A percentile compares a stretch with the other conserved stretches of the same genome.
phyloP scores from a whole-genome alignment of 2,113 vertebrate genomes.

The Sinosuthora webbiana region DNA sequence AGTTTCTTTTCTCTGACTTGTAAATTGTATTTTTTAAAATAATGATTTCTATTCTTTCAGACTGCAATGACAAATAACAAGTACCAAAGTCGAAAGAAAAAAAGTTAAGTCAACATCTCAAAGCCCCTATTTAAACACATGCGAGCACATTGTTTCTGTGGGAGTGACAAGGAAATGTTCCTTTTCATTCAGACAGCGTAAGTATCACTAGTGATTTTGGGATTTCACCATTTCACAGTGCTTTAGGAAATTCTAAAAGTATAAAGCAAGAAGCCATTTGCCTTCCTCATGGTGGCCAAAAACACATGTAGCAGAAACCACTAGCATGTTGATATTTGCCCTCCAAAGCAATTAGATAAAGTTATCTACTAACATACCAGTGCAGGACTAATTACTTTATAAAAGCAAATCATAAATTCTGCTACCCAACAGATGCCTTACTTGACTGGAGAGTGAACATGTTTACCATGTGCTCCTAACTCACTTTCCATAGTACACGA shows the following conservation, averaged over 20 bases:
- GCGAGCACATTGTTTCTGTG: background rate
- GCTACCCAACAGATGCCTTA: background rate
- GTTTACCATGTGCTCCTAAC: background rate
- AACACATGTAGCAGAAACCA: background rate
- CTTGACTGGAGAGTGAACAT: background rate
- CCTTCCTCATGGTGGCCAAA: background rate
- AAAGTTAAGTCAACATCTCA: background rate
- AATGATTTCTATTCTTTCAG: background rate
- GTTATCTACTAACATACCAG: background rate
- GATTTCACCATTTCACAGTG: background rate
- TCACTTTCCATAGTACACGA: fast-evolving
- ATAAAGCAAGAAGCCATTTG: background rate
- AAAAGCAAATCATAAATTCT: background rate
- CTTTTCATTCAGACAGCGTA: background rate
- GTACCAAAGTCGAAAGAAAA: background rate
- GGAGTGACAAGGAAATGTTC: background rate
- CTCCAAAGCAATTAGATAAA: background rate
- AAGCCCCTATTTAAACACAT: background rate
- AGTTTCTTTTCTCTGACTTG: background rate
- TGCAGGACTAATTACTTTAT: background rate
- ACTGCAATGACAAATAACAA: background rate
- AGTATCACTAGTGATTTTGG: background rate
- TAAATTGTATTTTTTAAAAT: background rate
- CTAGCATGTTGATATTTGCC: background rate
- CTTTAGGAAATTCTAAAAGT: background rate